A percentile compares a stretch with the other conserved stretches of the same genome.
phyloP scores from a whole-genome alignment of 2,797 vertebrate genomes.

The Rachycentron canadum region DNA sequence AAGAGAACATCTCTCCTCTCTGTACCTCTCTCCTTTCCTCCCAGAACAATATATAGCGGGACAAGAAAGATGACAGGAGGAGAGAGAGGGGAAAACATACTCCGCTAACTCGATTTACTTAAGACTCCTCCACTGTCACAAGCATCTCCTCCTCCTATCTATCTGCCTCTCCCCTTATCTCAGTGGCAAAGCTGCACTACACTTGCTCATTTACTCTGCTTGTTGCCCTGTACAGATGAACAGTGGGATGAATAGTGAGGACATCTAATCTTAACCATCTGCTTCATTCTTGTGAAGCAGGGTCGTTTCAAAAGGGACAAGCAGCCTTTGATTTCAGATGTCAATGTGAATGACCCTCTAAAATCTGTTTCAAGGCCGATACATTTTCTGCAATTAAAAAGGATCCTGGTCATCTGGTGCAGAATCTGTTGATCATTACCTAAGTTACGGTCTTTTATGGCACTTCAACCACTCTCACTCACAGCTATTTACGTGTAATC shows the following conservation, averaged over 20 bases:
- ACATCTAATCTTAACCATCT: constrained; percentile 24
- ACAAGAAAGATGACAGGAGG: constrained; percentile 59
- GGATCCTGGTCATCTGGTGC: neutral
- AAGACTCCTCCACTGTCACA: constrained; percentile 45
- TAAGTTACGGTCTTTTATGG: neutral
- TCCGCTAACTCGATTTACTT: constrained; percentile 59
- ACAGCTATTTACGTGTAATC: neutral
- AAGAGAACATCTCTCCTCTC: constrained; percentile 55
- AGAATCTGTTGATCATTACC: neutral
- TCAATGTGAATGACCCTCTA: neutral
- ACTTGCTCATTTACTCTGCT: constrained; percentile 9
- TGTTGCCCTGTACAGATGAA: neutral
- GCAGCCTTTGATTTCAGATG: constrained; percentile 17
- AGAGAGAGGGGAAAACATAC: constrained; percentile 6
- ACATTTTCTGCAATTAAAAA: neutral
- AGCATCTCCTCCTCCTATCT: constrained; percentile 51
- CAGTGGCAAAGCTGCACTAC: constrained; percentile 23
- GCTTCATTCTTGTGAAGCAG: constrained; percentile 20
- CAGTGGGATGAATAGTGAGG: neutral
- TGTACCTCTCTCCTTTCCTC: constrained; percentile 45
- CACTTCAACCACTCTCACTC: neutral
- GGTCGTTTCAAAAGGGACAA: neutral
- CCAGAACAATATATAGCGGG: constrained; percentile 30
- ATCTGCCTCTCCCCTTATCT: constrained; percentile 51
- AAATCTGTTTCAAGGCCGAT: neutral